A percentile compares a stretch with the other conserved stretches of the same genome.
These are phyloP conservation scores for Eudasyphora cyanicolor DNA, from an alignment of 2,888 invertebrate genomes.

Conservation along the genomic window DNA sequence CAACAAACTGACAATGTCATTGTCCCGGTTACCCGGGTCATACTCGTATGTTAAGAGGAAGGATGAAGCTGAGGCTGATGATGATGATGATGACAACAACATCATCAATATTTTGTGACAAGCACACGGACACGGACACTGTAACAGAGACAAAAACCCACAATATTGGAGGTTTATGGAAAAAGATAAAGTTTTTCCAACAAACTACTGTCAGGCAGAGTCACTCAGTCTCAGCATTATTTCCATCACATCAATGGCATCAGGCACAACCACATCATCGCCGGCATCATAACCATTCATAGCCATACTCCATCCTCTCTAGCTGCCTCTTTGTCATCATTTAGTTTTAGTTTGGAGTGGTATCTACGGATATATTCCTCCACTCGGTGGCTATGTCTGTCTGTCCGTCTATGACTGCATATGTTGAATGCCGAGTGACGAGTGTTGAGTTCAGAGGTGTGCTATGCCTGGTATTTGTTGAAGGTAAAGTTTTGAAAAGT, in stretches of 20 bases:
- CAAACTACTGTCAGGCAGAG: conserved; percentile 1
- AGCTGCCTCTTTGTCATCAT: background rate
- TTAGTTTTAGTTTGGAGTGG: background rate
- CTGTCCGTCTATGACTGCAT: background rate
- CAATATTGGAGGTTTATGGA: conserved; percentile 1
- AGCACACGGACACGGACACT: background rate
- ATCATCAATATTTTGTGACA: conserved; percentile 14
- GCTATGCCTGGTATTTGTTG: conserved; percentile 13
- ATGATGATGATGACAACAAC: background rate
- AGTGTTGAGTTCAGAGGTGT: conserved; percentile 14
- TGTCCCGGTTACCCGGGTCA: conserved; percentile 10
- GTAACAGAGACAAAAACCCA: background rate
- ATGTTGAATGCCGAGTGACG: background rate
- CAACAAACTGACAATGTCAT: conserved; percentile 30
- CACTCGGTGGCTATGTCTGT: background rate
- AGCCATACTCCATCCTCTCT: background rate
- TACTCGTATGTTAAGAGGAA: background rate
- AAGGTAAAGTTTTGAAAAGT: conserved; percentile 39
- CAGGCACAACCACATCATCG: background rate
- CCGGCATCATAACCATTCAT: background rate
- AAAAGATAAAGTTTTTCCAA: conserved; percentile 22
- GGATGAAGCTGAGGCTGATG: no score
- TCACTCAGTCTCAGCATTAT: background rate
- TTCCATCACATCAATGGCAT: background rate
- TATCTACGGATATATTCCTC: background rate